These are phyloP conservation scores for Agelastica alni DNA, from an alignment of 2,888 invertebrate species.

Conservation along the genomic window DNA sequence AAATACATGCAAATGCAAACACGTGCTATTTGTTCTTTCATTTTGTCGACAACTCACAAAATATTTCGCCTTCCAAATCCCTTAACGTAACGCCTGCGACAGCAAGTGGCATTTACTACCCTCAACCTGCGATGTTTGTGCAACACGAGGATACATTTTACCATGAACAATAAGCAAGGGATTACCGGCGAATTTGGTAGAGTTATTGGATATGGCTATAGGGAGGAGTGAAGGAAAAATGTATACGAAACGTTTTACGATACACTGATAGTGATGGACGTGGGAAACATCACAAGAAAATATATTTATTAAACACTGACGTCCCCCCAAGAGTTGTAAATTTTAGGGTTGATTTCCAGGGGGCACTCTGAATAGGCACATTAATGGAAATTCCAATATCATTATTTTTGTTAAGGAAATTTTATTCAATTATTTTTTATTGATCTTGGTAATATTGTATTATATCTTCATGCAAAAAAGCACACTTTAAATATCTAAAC, in stretches of 20 bases:
- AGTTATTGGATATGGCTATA: slow-evolving; percentile 47
- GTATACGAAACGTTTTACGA: slow-evolving; percentile 26
- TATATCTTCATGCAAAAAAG: too few relatives aligned
- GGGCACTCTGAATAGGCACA: too few relatives aligned
- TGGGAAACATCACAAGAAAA: slow-evolving; percentile 28
- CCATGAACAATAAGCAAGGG: slow-evolving; percentile 46
- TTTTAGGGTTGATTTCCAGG: background rate
- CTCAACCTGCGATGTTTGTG: slow-evolving; percentile 33
- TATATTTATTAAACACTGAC: slow-evolving; percentile 17
- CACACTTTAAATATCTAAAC: too few relatives aligned
- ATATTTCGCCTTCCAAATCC: slow-evolving; percentile 9
- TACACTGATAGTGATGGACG: slow-evolving; percentile 44
- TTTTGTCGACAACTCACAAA: too few relatives aligned
- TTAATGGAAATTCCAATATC: too few relatives aligned
- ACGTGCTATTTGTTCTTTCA: too few relatives aligned
- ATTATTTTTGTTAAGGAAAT: too few relatives aligned
- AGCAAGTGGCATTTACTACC: slow-evolving; percentile 23
- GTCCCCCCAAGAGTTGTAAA: slow-evolving; percentile 1
- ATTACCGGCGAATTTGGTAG: slow-evolving; percentile 45
- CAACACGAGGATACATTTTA: slow-evolving; percentile 33
- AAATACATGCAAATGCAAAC: too few relatives aligned
- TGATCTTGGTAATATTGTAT: too few relatives aligned
- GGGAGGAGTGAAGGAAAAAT: slow-evolving; percentile 43
- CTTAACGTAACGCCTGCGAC: slow-evolving; percentile 8
- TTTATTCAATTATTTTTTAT: too few relatives aligned